Evolutionary conservation across 2,797 vertebrate species (phyloP).

Genomic region (Schizothorax lantsangensis): DNA sequence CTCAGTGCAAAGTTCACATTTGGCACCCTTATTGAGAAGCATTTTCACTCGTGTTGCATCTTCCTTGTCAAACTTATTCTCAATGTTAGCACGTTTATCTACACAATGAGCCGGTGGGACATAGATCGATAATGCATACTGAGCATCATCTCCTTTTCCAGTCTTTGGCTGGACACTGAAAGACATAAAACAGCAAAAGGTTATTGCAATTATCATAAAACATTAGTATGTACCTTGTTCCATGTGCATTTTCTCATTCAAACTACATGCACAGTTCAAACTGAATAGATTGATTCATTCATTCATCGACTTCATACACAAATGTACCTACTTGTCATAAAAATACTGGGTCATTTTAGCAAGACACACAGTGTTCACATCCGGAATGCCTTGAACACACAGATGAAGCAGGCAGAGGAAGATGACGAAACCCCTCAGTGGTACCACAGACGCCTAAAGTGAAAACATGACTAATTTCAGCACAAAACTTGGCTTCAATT

Average conservation of each 20-base stretch:
- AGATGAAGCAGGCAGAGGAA: background rate
- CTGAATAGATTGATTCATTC: background rate
- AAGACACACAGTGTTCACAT: background rate
- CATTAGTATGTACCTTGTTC: background rate
- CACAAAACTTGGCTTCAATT: background rate
- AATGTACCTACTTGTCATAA: background rate
- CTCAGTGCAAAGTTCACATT: background rate
- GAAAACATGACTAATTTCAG: background rate
- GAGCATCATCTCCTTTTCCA: background rate
- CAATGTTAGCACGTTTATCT: background rate
- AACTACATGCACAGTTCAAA: background rate
- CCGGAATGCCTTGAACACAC: background rate
- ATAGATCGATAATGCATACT: background rate
- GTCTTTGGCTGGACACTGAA: background rate
- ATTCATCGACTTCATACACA: background rate
- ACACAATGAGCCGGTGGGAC: background rate
- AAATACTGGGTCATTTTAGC: background rate
- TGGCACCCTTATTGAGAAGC: rapidly evolving
- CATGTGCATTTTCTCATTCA: background rate
- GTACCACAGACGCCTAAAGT: background rate
- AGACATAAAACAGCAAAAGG: background rate
- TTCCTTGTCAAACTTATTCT: background rate
- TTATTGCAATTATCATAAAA: background rate
- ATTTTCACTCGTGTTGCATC: background rate
- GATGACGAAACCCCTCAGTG: background rate